Base-by-base conservation (phyloP, 1,140 invertebrate genomes). In the Pristionchus pacificus region DNA sequence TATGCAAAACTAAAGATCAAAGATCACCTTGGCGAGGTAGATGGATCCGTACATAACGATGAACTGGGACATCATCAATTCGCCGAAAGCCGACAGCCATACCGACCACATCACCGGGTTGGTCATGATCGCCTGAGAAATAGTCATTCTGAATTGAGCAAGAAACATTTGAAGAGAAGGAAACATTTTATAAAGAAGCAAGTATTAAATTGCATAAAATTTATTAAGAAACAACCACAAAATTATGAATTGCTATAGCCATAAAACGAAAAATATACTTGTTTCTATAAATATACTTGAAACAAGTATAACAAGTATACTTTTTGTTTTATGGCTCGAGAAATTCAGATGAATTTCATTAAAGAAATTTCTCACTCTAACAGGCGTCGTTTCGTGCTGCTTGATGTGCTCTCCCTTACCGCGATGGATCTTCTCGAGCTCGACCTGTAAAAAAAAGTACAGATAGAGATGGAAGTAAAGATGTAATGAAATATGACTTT, bases 11-110 rank as follows among this genome's bases (percentile, higher is more conserved):
- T 10, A 30, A 65, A 32, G 13, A 65, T 14, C 63, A n/a, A n/a
- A n/a, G n/a, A n/a, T 1, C 15, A 65, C 70, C 59, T 75, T 71
- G 25, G 74, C 74, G 0, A 75, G 33, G 58, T 77, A 75, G 24
- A 61, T 74, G 32, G 74, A 66, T 60, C 74, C 74, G 32, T 75
- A 75, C 55, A 72, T 68, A 25, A 75, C 74, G 33, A 75, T 75
- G 31, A 75, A 70, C 38, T 75, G 74, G n/a, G 70, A 68, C 71
- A 72, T 73, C 66, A 75, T 68, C 31, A 75, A 55, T 33, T 75
- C 74, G 57, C 70, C 74, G 59, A 75, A 75, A 14, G 74, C 74
- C 10, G 71, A 73, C 10, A 75, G 61, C 74, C 74, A 75, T 0
- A 75, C 74, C 13, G 71, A 63, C 32, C 66, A 55, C 65, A 75